A percentile compares a stretch with the other conserved stretches of the same genome.
These are phyloP conservation scores for Oreortyx pictus DNA, from an alignment of 2,797 vertebrate species.

Conservation along the genomic window DNA sequence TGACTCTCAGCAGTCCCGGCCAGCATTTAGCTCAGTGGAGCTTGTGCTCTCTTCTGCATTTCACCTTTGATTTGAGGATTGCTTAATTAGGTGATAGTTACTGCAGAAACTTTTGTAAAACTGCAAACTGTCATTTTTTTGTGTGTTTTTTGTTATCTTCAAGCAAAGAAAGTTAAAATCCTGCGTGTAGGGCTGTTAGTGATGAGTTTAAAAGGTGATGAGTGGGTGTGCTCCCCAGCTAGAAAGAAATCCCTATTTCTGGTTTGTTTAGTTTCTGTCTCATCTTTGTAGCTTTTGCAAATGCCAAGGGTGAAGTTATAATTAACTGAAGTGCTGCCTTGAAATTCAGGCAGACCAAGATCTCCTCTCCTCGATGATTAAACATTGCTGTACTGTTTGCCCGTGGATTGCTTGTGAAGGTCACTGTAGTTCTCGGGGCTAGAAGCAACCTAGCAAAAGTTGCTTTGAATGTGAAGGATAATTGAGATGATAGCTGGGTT, in stretches of 20 bases:
- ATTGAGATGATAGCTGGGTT: neutral
- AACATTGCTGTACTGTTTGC: constrained; percentile 9
- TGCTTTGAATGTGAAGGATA: neutral
- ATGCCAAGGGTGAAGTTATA: neutral
- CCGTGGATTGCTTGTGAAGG: neutral
- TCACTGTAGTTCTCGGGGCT: neutral
- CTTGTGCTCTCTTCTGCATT: constrained; percentile 5
- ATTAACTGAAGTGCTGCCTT: constrained; percentile 12
- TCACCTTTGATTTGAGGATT: constrained; percentile 12
- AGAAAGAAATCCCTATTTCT: neutral
- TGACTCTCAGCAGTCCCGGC: neutral
- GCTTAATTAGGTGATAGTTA: neutral
- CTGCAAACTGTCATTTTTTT: neutral
- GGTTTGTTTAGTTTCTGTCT: neutral
- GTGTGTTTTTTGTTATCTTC: neutral
- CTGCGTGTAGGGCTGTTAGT: neutral
- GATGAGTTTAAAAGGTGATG: neutral
- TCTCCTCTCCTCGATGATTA: neutral
- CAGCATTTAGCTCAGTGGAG: constrained; percentile 16
- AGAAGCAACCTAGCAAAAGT: neutral
- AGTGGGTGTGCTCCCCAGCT: neutral
- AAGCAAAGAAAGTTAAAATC: neutral
- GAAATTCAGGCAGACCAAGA: neutral
- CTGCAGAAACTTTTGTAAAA: neutral
- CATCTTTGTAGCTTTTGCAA: neutral